A percentile compares a stretch with the other conserved stretches of the same genome.
phyloP scores from a whole-genome alignment of 2,888 invertebrate species.

The Dione vanillae region DNA sequence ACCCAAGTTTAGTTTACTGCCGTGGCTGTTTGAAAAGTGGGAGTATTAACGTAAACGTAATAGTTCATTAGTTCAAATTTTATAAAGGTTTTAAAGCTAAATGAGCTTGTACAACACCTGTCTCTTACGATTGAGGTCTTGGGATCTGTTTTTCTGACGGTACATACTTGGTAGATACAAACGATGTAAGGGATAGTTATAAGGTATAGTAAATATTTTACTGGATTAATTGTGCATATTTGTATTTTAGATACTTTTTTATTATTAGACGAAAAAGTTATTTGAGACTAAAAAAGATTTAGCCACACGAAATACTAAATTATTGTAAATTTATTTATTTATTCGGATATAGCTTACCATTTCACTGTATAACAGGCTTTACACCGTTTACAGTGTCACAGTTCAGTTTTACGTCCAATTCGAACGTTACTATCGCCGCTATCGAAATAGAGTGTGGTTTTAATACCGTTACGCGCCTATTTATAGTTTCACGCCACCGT shows the following conservation, averaged over 20 bases:
- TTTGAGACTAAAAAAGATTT: too few species aligned
- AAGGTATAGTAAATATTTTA: too few species aligned
- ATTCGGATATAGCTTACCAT: neutral
- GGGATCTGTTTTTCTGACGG: neutral
- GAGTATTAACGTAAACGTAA: conserved; percentile 32
- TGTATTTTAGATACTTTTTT: too few species aligned
- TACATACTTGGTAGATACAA: too few species aligned
- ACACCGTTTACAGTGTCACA: conserved; percentile 45
- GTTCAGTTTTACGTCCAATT: conserved; percentile 48
- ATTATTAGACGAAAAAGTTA: too few species aligned
- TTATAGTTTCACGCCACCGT: conserved; percentile 25
- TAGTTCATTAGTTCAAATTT: conserved; percentile 11
- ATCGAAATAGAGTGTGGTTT: conserved; percentile 41
- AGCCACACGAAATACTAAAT: too few species aligned
- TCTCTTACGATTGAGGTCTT: neutral
- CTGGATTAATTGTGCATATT: too few species aligned
- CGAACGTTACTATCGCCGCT: conserved; percentile 44
- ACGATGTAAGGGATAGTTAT: too few species aligned
- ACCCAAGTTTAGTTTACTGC: conserved; percentile 52
- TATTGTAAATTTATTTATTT: too few species aligned
- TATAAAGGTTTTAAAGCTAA: conserved; percentile 5
- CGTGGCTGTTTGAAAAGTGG: conserved; percentile 40
- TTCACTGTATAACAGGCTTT: conserved; percentile 12
- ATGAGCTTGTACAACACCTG: neutral
- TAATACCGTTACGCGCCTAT: conserved; percentile 40